phyloP scores from a whole-genome alignment of 2,113 vertebrate species.

The Datnioides undecimradiatus region DNA sequence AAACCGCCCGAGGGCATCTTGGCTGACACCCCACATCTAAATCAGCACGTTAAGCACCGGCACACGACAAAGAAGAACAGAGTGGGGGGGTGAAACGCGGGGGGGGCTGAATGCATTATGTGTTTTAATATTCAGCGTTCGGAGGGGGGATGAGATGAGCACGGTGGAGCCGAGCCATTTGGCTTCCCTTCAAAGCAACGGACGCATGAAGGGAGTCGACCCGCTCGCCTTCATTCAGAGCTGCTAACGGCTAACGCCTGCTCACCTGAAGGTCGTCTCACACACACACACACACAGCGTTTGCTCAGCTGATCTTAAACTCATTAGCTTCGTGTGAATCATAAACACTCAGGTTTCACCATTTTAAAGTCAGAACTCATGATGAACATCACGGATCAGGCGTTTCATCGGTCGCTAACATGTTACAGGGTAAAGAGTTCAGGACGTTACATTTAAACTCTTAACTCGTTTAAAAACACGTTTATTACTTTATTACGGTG shows the following conservation, averaged over 20 bases:
- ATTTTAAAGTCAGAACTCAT: no score
- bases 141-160: conserved; percentile 66
- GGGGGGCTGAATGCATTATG: conserved; percentile 57
- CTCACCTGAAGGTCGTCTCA: conserved; percentile 55
- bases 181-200: conserved; percentile 68
- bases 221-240: conserved; percentile 12
- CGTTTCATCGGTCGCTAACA: no score
- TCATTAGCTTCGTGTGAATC: conserved; percentile 1
- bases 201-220: conserved; percentile 46
- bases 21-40: conserved; percentile 73
- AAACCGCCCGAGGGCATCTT: conserved; percentile 61
- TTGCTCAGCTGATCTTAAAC: conserved; percentile 20
- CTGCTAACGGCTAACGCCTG: conserved; percentile 21
- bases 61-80: conserved; percentile 57
- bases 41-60: conserved; percentile 62
- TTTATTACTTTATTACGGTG: no score
- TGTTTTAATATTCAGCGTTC: conserved; percentile 71
- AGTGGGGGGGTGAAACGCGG: conserved; percentile 37
- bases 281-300: neutral
- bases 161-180: conserved; percentile 67
- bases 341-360: no score
- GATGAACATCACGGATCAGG: no score
- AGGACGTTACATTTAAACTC: no score
- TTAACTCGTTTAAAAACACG: no score
- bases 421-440: no score